Evolutionary conservation across 1,140 invertebrate species (phyloP).

Genomic region (Drosophila guanche): DNA sequence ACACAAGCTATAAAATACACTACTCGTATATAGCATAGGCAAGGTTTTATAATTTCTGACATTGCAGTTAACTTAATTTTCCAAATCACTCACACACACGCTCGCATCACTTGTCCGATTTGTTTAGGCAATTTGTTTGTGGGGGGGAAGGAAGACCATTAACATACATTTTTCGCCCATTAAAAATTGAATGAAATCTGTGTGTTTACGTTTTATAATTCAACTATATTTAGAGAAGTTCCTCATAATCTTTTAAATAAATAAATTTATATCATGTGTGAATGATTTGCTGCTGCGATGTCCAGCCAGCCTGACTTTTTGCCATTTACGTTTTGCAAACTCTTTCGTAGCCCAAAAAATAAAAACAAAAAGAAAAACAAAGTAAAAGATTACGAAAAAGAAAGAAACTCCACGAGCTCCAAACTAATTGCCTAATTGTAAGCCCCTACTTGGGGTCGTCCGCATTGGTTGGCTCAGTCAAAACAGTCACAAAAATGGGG

Average conservation of each 20-base stretch:
- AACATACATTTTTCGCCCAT: not conserved
- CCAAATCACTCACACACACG: constrained; percentile 39
- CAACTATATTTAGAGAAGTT: constrained; percentile 22
- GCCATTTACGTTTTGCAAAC: constrained; percentile 35
- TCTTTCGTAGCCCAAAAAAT: constrained; percentile 41
- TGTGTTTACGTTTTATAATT: constrained; percentile 19
- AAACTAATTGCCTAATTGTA: constrained; percentile 65
- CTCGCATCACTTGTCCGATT: constrained; percentile 16
- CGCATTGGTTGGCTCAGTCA: constrained; percentile 19
- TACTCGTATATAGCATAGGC: constrained; percentile 15
- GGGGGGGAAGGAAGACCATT: constrained; percentile 1
- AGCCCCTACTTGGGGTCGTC: constrained; percentile 55
- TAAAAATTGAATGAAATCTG: constrained; percentile 7
- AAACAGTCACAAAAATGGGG: constrained; percentile 1
- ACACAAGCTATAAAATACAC: constrained; percentile 25
- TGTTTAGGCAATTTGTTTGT: constrained; percentile 27
- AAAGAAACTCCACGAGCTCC: constrained; percentile 20
- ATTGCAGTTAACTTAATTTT: constrained; percentile 65
- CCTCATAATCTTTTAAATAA: constrained; percentile 5
- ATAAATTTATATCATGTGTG: constrained; percentile 1
- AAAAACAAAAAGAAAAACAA: constrained; percentile 32
- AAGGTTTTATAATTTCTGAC: constrained; percentile 55
- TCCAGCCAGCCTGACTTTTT: constrained; percentile 15
- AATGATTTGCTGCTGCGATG: constrained; percentile 25
- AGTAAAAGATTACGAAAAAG: constrained; percentile 30